phyloP scores from a whole-genome alignment of 2,797 vertebrate species.

The Perodicticus potto region DNA sequence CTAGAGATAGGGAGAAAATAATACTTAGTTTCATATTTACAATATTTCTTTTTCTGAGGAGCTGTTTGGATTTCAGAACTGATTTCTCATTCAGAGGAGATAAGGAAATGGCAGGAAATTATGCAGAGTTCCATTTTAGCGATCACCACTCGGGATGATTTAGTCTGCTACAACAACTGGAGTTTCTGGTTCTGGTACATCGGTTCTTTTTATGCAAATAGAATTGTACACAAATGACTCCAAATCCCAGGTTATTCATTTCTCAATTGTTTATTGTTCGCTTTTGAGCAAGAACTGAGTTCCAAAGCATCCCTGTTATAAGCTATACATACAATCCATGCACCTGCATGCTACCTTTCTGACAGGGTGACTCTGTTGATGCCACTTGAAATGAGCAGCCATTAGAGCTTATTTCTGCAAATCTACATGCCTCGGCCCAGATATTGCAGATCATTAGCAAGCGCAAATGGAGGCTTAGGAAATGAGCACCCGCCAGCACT shows the following conservation, averaged over 20 bases:
- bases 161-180: neutral
- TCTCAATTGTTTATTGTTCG: neutral
- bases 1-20: slow-evolving; percentile 54
- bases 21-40: slow-evolving; percentile 56
- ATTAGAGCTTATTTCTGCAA: slow-evolving; percentile 17
- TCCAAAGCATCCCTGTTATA: neutral
- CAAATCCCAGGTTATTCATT: slow-evolving; percentile 49
- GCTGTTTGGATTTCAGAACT: slow-evolving; percentile 32
- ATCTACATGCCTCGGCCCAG: neutral
- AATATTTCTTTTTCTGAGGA: neutral
- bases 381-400: slow-evolving; percentile 34
- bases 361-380: neutral
- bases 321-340: neutral
- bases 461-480: neutral
- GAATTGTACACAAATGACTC: slow-evolving; percentile 49
- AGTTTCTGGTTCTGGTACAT: slow-evolving; percentile 34
- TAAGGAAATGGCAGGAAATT: slow-evolving; percentile 40
- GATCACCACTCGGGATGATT: neutral
- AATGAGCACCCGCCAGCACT: neutral
- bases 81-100: slow-evolving; percentile 39
- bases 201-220: slow-evolving; percentile 50
- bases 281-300: slow-evolving; percentile 53
- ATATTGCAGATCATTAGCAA: neutral
- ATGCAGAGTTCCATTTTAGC: slow-evolving; percentile 48
- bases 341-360: slow-evolving; percentile 6